Evolutionary conservation across 2,888 invertebrate species (phyloP), one percentile per base, ranked within the genome.

Genomic region (Acronicta aceris): DNA sequence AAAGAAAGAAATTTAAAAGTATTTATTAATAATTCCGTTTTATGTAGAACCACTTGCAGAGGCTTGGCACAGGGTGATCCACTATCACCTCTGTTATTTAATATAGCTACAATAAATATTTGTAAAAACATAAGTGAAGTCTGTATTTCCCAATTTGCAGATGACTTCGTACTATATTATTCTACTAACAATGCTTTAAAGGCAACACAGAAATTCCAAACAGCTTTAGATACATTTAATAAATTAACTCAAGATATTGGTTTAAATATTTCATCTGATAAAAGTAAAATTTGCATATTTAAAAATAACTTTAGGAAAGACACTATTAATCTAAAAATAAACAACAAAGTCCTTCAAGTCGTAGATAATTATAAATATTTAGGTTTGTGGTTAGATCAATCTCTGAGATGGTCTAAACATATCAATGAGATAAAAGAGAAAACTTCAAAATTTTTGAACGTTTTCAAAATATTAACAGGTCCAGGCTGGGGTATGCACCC

Each of bases 1-100:
- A 27, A 27, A 27, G 27, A 5, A 27, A 27, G 27, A 27, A 27
- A 27, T 27, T 6, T 27, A 3, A 27, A 27, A 3, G 6, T 27
- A 1, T 1, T 1, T 7, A 5, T 7, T 5, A 6, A 7, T 7
- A 27, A 27, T 6, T 27, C 27, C 7, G 0, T 6, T 7, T 1
- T 40, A n/a, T 0, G 40, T n/a, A 40, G 40, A 5, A 40, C 40
- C 15, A 40, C 40, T 40, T 40, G 40, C n/a, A 15, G 1, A 0
- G 40, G 40, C n/a, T 15, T 40, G 7, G 40, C 40, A 15, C 40
- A 40, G 40, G 40, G 40, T n/a, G 40, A 40, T 40, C 40, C 40
- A n/a, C 15, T 40, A 40, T 40, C 40, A 13, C 40, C 40, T 40
- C 3, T 40, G 5, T 15, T 40, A 40, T 40, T 40, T 15, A 40